phyloP scores from a whole-genome alignment of 2,113 vertebrate genomes.

The Megaceryle torquata region DNA sequence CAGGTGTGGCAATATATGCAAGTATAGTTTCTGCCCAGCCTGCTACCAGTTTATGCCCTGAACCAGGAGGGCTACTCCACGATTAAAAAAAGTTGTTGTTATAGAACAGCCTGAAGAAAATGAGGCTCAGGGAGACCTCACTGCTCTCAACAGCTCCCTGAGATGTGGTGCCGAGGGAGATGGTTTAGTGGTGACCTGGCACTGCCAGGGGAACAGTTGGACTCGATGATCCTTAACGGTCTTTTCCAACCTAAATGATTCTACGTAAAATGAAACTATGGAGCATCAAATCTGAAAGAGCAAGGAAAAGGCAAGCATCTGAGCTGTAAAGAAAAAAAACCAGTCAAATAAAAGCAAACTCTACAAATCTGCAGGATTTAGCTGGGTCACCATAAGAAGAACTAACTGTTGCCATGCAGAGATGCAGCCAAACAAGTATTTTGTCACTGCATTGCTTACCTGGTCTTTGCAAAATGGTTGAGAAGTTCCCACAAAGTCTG shows the following conservation, averaged over 20 bases:
- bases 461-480: constrained; percentile 83
- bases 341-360: background rate
- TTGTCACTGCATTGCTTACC: constrained; percentile 70
- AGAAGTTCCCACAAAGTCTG: constrained; percentile 92
- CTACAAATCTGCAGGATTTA: background rate
- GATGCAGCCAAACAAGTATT: background rate
- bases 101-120: background rate
- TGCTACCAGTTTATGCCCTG: background rate
- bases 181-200: background rate
- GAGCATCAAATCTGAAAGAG: background rate
- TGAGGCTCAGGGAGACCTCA: background rate
- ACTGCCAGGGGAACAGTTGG: background rate
- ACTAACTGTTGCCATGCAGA: background rate
- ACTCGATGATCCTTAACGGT: background rate
- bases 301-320: background rate
- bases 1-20: background rate
- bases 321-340: background rate
- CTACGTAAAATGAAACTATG: background rate
- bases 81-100: background rate
- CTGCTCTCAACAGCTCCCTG: background rate
- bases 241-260: background rate
- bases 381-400: background rate
- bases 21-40: background rate
- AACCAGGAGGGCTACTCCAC: background rate
- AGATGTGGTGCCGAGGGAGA: background rate